Conservation (phyloP, 2,888 invertebrate species). For the Gisinianus flammeolus region DNA sequence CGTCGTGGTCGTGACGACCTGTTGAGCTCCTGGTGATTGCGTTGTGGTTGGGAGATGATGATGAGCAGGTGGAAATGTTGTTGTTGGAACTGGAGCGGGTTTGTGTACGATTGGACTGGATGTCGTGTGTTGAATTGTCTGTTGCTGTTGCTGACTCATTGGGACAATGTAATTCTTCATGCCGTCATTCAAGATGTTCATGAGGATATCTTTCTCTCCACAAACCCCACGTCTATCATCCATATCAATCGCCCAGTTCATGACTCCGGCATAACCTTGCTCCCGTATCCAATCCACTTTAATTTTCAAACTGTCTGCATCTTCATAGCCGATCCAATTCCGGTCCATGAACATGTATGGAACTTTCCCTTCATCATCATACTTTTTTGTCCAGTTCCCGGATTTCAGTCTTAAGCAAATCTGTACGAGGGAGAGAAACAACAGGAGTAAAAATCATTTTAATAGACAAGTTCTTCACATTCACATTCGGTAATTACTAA, state of each 20-base stretch:
- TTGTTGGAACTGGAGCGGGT: slow-evolving; percentile 21
- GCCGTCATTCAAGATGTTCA: slow-evolving; percentile 71
- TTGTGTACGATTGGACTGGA: not conserved
- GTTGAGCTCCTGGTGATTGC: slow-evolving; percentile 9
- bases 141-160: slow-evolving; percentile 43
- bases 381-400: slow-evolving; percentile 78
- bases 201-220: slow-evolving; percentile 76
- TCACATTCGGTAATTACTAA: too few relatives aligned
- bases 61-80: slow-evolving; percentile 22
- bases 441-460: too few relatives aligned
- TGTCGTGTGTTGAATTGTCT: slow-evolving; percentile 57
- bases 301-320: slow-evolving; percentile 78
- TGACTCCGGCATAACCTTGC: slow-evolving; percentile 81
- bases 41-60: slow-evolving; percentile 20
- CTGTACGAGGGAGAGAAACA: slow-evolving; percentile 62
- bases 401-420: slow-evolving; percentile 79
- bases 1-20: not conserved
- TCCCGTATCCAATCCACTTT: slow-evolving; percentile 88
- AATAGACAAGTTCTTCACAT: too few relatives aligned
- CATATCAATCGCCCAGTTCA: slow-evolving; percentile 94
- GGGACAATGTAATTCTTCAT: slow-evolving; percentile 71
- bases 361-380: slow-evolving; percentile 81
- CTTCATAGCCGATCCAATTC: slow-evolving; percentile 86
- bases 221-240: slow-evolving; percentile 87
- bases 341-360: slow-evolving; percentile 83